Percentiles rank a stretch among this genome's conserved stretches.
These are phyloP conservation scores for Sycobia sp. DNA, from an alignment of 1,140 invertebrate genomes.

Conservation along the genomic window DNA sequence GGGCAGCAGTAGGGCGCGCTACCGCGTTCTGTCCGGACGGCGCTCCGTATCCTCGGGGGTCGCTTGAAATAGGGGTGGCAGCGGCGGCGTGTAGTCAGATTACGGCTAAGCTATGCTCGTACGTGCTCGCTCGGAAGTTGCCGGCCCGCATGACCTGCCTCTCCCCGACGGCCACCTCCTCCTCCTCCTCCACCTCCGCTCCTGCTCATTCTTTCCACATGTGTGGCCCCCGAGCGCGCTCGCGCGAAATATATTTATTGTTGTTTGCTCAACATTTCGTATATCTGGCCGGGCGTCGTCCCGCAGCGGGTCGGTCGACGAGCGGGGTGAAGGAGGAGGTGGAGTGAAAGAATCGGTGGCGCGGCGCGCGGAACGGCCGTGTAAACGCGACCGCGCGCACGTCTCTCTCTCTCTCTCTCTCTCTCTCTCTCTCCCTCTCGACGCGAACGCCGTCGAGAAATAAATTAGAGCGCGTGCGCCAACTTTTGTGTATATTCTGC, in stretches of 20 bases:
- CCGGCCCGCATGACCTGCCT: slow-evolving; percentile 23
- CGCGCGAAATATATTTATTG: slow-evolving; percentile 63
- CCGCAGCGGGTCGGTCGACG: slow-evolving; percentile 30
- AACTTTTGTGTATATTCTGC: too few relatives aligned
- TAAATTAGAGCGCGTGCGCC: slow-evolving; percentile 45
- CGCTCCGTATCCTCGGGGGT: slow-evolving; percentile 33
- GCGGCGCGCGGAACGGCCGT: too few relatives aligned
- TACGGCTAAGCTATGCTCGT: slow-evolving; percentile 62
- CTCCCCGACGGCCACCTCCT: slow-evolving; percentile 30
- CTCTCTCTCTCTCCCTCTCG: too few relatives aligned
- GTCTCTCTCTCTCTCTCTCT: too few relatives aligned
- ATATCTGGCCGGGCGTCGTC: slow-evolving; percentile 28
- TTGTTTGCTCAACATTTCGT: slow-evolving; percentile 60
- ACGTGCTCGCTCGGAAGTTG: slow-evolving; percentile 60
- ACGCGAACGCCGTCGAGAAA: slow-evolving; percentile 48
- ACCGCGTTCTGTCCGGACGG: not conserved
- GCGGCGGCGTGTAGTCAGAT: slow-evolving; percentile 61
- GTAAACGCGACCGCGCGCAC: too few relatives aligned
- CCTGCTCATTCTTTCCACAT: slow-evolving; percentile 7
- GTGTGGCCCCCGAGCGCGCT: slow-evolving; percentile 9
- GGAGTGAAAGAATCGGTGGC: slow-evolving; percentile 20
- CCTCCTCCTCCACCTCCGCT: slow-evolving; percentile 32
- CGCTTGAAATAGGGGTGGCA: slow-evolving; percentile 54
- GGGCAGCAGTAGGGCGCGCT: slow-evolving; percentile 1
- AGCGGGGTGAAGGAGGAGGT: slow-evolving; percentile 20